Evolutionary conservation across 1,140 invertebrate genomes (phyloP).

Genomic region (Whitmania pigra): DNA sequence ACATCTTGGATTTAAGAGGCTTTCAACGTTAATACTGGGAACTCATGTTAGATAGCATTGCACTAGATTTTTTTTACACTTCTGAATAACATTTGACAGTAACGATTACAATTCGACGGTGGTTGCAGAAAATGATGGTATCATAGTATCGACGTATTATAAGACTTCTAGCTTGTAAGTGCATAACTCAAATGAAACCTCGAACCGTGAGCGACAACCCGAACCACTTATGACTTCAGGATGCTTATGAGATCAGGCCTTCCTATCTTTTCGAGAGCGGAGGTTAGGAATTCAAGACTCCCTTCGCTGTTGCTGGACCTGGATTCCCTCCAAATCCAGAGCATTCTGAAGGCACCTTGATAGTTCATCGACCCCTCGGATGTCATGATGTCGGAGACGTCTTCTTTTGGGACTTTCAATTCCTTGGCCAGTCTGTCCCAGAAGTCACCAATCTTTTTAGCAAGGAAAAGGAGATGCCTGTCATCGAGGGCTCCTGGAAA

Average conservation of each 20-base stretch:
- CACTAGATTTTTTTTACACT: not conserved
- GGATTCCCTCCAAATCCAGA: constrained; percentile 22
- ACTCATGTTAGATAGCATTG: no score
- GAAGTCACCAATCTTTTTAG: constrained; percentile 11
- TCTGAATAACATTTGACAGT: not conserved
- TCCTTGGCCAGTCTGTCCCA: constrained; percentile 17
- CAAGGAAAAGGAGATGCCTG: constrained; percentile 17
- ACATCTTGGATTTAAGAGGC: no score
- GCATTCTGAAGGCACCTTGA: constrained; percentile 21
- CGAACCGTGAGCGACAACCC: not conserved
- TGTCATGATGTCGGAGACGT: constrained; percentile 17
- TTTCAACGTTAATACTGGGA: no score
- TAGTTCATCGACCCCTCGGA: constrained; percentile 12
- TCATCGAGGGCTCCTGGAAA: constrained; percentile 18
- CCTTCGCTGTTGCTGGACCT: not conserved
- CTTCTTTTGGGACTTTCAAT: constrained; percentile 17
- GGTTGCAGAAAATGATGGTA: not conserved
- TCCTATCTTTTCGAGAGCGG: not conserved
- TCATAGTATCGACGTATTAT: no score
- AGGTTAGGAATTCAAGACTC: not conserved
- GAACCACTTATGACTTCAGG: not conserved
- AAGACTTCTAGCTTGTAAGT: not conserved
- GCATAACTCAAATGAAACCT: not conserved
- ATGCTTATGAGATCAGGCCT: not conserved
- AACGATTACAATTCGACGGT: not conserved